These are phyloP conservation scores for Idaea straminata DNA, from an alignment of 2,888 invertebrate species.

Conservation along the genomic window DNA sequence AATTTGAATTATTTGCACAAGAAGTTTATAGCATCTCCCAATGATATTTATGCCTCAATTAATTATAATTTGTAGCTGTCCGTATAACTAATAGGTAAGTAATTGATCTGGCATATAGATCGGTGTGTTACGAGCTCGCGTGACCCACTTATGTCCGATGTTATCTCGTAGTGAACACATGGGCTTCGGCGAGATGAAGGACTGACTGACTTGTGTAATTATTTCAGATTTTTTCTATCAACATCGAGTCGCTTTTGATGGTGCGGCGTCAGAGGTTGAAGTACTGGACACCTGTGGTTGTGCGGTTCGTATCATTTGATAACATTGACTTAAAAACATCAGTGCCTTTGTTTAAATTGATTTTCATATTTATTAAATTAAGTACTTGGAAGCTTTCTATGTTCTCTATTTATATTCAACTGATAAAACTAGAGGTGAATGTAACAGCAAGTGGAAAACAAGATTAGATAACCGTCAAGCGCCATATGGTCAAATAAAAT, in stretches of 20 bases:
- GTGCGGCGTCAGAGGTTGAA: slow-evolving; percentile 87
- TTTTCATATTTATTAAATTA: slow-evolving; percentile 1
- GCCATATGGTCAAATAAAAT: slow-evolving; percentile 1
- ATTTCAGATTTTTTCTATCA: slow-evolving; percentile 87
- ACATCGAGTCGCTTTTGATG: slow-evolving; percentile 88
- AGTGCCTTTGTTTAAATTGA: too few relatives aligned
- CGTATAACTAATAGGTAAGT: slow-evolving; percentile 28
- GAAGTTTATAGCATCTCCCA: slow-evolving; percentile 7
- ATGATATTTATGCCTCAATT: slow-evolving; percentile 26
- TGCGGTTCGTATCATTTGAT: slow-evolving; percentile 80
- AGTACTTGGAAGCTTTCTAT: neutral
- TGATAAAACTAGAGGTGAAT: slow-evolving; percentile 1
- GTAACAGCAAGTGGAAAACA: neutral
- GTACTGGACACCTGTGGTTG: slow-evolving; percentile 89
- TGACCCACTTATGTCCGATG: slow-evolving; percentile 56
- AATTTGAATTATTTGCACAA: slow-evolving; percentile 13
- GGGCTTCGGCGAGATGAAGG: slow-evolving; percentile 31
- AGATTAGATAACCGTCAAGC: slow-evolving; percentile 4
- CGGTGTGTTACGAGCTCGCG: slow-evolving; percentile 36
- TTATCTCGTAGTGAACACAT: slow-evolving; percentile 46
- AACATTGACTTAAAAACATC: too few relatives aligned
- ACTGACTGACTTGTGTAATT: slow-evolving; percentile 28
- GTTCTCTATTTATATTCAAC: slow-evolving; percentile 13
- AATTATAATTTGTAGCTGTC: slow-evolving; percentile 30
- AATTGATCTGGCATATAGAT: slow-evolving; percentile 43